Evolutionary conservation across 2,888 invertebrate species (phyloP).

Genomic region (Drosophila subquinaria): DNA sequence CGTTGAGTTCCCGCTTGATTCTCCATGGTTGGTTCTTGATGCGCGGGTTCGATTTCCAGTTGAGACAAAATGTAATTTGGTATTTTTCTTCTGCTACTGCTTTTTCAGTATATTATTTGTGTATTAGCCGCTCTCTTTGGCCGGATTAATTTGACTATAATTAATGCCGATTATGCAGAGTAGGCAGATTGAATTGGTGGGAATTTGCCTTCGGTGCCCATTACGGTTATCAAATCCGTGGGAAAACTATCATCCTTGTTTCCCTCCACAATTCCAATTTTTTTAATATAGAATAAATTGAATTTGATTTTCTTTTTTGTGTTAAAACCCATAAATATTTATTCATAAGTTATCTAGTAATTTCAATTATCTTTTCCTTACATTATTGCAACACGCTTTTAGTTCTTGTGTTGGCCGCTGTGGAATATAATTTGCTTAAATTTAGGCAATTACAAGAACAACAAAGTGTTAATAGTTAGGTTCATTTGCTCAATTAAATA

Average conservation of each 20-base stretch:
- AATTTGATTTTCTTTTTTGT: constrained; percentile 14
- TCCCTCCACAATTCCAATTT: constrained; percentile 73
- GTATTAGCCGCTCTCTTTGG: constrained; percentile 79
- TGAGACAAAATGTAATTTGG: not conserved
- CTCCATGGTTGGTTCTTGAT: not conserved
- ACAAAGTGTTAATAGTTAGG: constrained; percentile 24
- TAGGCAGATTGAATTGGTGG: constrained; percentile 79
- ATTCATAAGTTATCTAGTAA: constrained; percentile 68
- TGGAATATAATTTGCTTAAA: constrained; percentile 45
- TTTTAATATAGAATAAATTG: not conserved
- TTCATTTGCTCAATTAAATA: constrained; percentile 4
- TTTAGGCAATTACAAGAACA: constrained; percentile 53
- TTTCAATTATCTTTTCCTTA: constrained; percentile 45
- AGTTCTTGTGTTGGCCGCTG: constrained; percentile 47
- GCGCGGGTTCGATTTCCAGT: constrained; percentile 21
- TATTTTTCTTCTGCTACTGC: not conserved
- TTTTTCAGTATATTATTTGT: not conserved
- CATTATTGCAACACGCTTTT: constrained; percentile 38
- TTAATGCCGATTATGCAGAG: constrained; percentile 80
- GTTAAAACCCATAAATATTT: constrained; percentile 80
- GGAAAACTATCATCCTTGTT: constrained; percentile 83
- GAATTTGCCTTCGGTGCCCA: constrained; percentile 84
- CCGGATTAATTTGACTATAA: constrained; percentile 76
- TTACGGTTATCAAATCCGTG: constrained; percentile 81
- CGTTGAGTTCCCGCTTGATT: not conserved